Percentiles rank a stretch among this genome's conserved stretches.
These are phyloP conservation scores for Drosophila stalkeri DNA, from an alignment of 2,888 invertebrate genomes.

Conservation along the genomic window DNA sequence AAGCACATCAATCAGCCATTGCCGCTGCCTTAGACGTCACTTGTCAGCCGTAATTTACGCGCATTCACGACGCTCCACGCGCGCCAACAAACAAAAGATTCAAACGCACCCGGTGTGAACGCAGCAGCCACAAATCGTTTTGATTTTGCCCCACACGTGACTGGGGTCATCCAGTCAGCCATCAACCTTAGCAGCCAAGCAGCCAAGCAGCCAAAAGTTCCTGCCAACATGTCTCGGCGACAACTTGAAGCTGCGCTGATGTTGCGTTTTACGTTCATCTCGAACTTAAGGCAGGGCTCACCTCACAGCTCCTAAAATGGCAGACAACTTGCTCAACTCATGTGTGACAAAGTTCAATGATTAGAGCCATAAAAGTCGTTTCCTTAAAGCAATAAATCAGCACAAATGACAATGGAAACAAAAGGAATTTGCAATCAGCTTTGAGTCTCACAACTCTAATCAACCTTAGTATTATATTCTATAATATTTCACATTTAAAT, in stretches of 20 bases:
- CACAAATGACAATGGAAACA: neutral
- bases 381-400: neutral
- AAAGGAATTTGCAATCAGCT: neutral
- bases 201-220: constrained; percentile 2
- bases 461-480: neutral
- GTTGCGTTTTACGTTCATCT: constrained; percentile 25
- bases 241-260: constrained; percentile 37
- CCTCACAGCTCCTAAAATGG: neutral
- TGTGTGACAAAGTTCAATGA: constrained; percentile 4
- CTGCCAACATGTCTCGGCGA: constrained; percentile 35
- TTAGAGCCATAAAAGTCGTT: neutral
- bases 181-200: constrained; percentile 1
- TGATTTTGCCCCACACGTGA: constrained; percentile 68
- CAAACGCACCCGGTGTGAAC: constrained; percentile 34
- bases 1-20: constrained; percentile 72
- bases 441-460: neutral
- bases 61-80: constrained; percentile 59
- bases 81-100: constrained; percentile 72
- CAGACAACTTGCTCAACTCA: constrained; percentile 5
- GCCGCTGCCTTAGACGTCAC: constrained; percentile 60
- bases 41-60: constrained; percentile 78
- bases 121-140: constrained; percentile 63
- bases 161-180: constrained; percentile 45
- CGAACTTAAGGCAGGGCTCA: constrained; percentile 2
- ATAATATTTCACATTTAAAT: neutral